Conservation (phyloP, 2,888 invertebrate genomes). For the Brenthis daphne region DNA sequence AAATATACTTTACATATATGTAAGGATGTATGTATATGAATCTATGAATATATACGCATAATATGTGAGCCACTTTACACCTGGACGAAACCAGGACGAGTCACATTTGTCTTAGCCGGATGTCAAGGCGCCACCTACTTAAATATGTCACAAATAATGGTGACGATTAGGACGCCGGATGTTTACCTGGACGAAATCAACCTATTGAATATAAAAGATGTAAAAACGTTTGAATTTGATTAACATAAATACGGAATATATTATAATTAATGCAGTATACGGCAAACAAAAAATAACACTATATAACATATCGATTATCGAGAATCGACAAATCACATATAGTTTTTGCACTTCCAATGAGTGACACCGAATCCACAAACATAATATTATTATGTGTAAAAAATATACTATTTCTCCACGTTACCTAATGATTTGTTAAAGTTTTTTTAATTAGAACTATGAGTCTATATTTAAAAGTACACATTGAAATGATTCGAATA, state of each 20-base stretch:
- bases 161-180: conserved; percentile 31
- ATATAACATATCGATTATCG: not conserved
- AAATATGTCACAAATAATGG: conserved; percentile 30
- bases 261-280: conserved; percentile 3
- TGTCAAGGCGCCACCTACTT: conserved; percentile 27
- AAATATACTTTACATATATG: too few relatives aligned
- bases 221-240: conserved; percentile 18
- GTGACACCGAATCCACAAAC: too few relatives aligned
- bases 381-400: too few relatives aligned
- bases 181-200: conserved; percentile 25
- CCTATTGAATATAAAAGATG: conserved; percentile 23
- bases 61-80: not conserved
- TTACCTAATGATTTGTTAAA: too few relatives aligned
- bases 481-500: too few relatives aligned
- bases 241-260: conserved; percentile 10
- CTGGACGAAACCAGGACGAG: not conserved
- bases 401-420: too few relatives aligned
- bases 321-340: too few relatives aligned
- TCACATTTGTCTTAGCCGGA: conserved; percentile 3
- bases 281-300: conserved; percentile 3
- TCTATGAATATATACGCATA: not conserved
- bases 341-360: too few relatives aligned
- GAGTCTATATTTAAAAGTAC: too few relatives aligned
- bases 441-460: too few relatives aligned
- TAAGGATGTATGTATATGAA: not conserved